These are phyloP conservation scores for Brachionus rotundiformis DNA, from an alignment of 1,140 invertebrate genomes.

Conservation along the genomic window DNA sequence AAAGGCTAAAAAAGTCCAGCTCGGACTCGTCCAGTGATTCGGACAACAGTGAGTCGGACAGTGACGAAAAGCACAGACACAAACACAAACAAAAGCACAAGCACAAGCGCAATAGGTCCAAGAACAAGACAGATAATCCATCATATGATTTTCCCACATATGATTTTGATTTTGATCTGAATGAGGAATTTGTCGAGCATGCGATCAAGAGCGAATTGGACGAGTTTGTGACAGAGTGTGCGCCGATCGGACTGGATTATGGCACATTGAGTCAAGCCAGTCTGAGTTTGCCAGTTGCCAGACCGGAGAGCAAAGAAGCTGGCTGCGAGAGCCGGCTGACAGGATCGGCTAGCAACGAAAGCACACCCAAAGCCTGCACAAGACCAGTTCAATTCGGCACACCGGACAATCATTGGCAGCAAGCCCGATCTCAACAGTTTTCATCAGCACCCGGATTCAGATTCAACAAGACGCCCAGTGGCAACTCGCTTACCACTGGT, in stretches of 20 bases:
- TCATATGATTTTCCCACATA: neutral
- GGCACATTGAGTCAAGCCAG: neutral
- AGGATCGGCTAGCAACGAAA: neutral
- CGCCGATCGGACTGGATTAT: no score
- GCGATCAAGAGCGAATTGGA: neutral
- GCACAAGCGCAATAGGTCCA: neutral
- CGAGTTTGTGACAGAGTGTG: neutral
- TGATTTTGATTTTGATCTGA: slow-evolving; percentile 24
- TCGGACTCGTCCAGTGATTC: neutral
- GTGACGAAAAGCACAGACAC: neutral
- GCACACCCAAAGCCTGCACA: neutral
- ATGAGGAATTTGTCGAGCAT: neutral
- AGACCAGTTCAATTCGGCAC: neutral
- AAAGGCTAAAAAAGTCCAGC: slow-evolving; percentile 29
- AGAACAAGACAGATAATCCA: neutral
- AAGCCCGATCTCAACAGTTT: neutral
- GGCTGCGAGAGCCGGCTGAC: no score
- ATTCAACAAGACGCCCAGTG: neutral
- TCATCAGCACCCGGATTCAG: neutral
- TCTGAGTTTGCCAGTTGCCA: neutral
- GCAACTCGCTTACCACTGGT: no score
- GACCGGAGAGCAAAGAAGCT: no score
- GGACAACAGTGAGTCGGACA: neutral
- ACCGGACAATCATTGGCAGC: neutral
- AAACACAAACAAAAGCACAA: slow-evolving; percentile 12